phyloP scores from a whole-genome alignment of 2,113 vertebrate genomes.

The Ptilonorhynchus violaceus region DNA sequence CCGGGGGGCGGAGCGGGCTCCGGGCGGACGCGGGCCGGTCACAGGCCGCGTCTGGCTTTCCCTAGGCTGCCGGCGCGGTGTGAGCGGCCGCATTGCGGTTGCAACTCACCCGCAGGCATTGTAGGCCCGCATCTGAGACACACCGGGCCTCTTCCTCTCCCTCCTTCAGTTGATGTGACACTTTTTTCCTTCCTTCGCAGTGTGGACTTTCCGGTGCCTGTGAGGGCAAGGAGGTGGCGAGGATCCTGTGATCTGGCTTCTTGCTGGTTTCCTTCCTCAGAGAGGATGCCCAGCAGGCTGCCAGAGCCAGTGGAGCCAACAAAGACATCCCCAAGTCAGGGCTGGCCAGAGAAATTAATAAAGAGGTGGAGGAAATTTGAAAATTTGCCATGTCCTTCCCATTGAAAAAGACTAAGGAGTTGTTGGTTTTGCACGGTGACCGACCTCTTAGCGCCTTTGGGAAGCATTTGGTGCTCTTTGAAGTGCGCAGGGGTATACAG shows the following conservation, averaged over 20 bases:
- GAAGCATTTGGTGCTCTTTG: rapidly evolving
- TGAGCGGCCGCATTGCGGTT: rapidly evolving
- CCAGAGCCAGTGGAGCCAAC: rapidly evolving
- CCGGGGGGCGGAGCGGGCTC: neutral
- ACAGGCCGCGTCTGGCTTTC: too few relatives aligned
- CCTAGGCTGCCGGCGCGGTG: rapidly evolving
- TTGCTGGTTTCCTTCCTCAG: rapidly evolving
- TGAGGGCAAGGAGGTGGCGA: neutral
- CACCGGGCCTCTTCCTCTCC: rapidly evolving
- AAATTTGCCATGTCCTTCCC: neutral
- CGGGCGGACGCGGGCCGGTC: neutral
- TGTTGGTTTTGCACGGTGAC: neutral
- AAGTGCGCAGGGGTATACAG: too few relatives aligned
- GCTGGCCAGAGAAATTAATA: neutral
- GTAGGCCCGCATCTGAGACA: rapidly evolving
- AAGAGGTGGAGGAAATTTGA: neutral
- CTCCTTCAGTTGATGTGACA: rapidly evolving
- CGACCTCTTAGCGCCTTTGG: neutral
- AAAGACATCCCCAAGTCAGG: neutral
- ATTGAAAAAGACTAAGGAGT: neutral
- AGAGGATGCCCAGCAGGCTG: neutral
- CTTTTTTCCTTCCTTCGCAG: too few relatives aligned
- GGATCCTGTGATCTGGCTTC: neutral
- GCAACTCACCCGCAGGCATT: rapidly evolving
- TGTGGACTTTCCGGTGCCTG: rapidly evolving